Evolutionary conservation across 2,113 vertebrate species (phyloP).

Genomic region (Gallinago media): DNA sequence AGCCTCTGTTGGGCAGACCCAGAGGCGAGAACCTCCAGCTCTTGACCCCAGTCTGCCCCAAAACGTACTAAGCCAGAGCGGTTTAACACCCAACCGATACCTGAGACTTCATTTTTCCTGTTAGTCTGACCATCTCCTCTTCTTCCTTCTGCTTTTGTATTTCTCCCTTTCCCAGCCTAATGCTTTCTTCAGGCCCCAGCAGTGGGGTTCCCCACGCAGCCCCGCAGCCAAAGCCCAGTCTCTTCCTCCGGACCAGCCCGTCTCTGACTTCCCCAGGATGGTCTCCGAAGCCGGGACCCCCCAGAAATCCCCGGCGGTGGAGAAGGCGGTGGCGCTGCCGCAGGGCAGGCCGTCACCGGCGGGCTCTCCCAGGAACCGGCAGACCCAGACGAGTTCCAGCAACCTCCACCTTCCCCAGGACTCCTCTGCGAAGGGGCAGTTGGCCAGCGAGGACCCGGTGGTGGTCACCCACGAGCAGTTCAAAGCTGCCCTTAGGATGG

Average conservation of each 20-base stretch:
- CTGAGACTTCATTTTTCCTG: background rate
- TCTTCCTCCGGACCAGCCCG: constrained; percentile 74
- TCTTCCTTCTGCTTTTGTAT: background rate
- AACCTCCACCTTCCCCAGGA: constrained; percentile 88
- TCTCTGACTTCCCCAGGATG: constrained; percentile 60
- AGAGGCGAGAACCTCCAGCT: background rate
- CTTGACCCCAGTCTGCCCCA: background rate
- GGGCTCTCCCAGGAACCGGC: constrained; percentile 89
- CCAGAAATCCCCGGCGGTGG: constrained; percentile 59
- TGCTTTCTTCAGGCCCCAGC: constrained; percentile 71
- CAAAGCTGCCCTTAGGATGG: constrained; percentile 96
- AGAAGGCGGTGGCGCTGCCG: constrained; percentile 17
- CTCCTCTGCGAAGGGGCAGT: constrained; percentile 74
- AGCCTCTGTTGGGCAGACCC: background rate
- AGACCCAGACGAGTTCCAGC: constrained; percentile 90
- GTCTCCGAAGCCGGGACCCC: constrained; percentile 69
- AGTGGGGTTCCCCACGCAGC: constrained; percentile 65
- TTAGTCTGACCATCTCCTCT: background rate
- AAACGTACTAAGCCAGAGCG: background rate
- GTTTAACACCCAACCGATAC: background rate
- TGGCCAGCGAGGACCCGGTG: constrained; percentile 80
- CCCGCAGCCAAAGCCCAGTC: constrained; percentile 80
- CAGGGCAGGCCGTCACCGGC: constrained; percentile 91
- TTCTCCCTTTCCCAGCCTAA: constrained; percentile 50
- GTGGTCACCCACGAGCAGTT: constrained; percentile 97